These are phyloP conservation scores for Calyptomena viridis DNA, from an alignment of 2,113 vertebrate species.

Conservation along the genomic window DNA sequence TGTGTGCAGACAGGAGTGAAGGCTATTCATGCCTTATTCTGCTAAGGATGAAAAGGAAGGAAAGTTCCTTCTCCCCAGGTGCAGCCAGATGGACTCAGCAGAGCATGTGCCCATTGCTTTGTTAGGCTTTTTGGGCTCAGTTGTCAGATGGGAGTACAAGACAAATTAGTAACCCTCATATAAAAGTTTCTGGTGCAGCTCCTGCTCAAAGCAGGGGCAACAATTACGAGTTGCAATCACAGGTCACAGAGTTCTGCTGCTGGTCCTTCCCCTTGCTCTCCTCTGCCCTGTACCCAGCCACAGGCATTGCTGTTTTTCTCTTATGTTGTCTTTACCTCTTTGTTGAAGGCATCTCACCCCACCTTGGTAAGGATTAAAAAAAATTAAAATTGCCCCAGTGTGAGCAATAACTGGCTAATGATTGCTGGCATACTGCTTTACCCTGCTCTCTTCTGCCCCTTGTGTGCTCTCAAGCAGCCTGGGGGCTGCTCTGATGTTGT, in stretches of 20 bases:
- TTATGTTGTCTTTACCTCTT: not conserved
- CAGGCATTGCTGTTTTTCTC: not conserved
- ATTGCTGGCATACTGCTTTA: not conserved
- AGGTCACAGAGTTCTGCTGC: not conserved
- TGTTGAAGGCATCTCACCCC: not conserved
- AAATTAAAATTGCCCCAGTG: not conserved
- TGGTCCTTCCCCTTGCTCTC: not conserved
- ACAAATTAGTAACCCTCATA: not conserved
- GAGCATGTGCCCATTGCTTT: not conserved
- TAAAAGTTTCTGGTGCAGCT: not conserved
- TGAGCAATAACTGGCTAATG: not conserved
- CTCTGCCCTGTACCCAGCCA: not conserved
- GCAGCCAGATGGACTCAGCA: rapidly evolving
- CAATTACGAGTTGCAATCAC: too few species aligned
- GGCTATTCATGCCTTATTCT: not conserved
- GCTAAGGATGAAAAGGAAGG: not conserved
- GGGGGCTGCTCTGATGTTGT: not conserved
- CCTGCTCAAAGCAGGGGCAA: not conserved
- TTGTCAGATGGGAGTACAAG: not conserved
- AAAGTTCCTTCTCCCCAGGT: not conserved
- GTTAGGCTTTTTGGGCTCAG: not conserved
- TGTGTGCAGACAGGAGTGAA: not conserved
- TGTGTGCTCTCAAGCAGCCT: not conserved
- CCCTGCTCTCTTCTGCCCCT: not conserved
- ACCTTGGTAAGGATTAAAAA: not conserved